phyloP scores from a whole-genome alignment of 1,140 invertebrate species.

The Mactra quadrangularis region DNA sequence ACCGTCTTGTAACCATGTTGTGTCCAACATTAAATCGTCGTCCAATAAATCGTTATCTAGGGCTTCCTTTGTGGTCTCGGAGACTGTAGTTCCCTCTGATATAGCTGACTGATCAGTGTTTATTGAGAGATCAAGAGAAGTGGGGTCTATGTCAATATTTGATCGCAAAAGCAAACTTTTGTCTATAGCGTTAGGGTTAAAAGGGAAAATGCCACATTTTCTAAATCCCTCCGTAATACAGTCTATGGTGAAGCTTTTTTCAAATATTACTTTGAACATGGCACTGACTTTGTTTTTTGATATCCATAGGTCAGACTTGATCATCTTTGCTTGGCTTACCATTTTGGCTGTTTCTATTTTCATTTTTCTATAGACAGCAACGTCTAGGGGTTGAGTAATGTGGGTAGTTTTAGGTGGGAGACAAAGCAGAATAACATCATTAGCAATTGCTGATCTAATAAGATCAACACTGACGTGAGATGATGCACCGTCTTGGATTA shows the following conservation, averaged over 20 bases:
- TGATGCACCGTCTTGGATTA: constrained; percentile 51
- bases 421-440: constrained; percentile 49
- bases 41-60: too few species aligned
- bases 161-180: constrained; percentile 26
- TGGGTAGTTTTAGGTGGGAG: constrained; percentile 39
- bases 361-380: constrained; percentile 55
- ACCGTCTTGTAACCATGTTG: background rate
- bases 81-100: too few species aligned
- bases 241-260: constrained; percentile 49
- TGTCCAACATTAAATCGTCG: background rate
- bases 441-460: constrained; percentile 37
- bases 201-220: constrained; percentile 55
- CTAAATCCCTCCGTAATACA: constrained; percentile 40
- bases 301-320: constrained; percentile 50
- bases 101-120: background rate
- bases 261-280: constrained; percentile 49
- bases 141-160: constrained; percentile 19
- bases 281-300: constrained; percentile 51
- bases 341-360: constrained; percentile 52
- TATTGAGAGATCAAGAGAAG: background rate
- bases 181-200: constrained; percentile 30
- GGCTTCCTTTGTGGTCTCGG: too few species aligned
- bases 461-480: constrained; percentile 48
- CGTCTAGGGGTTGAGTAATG: constrained; percentile 44
- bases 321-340: constrained; percentile 47